Evolutionary conservation across 2,797 vertebrate species (phyloP).

Genomic region (Petrocephalus schoutedeni): DNA sequence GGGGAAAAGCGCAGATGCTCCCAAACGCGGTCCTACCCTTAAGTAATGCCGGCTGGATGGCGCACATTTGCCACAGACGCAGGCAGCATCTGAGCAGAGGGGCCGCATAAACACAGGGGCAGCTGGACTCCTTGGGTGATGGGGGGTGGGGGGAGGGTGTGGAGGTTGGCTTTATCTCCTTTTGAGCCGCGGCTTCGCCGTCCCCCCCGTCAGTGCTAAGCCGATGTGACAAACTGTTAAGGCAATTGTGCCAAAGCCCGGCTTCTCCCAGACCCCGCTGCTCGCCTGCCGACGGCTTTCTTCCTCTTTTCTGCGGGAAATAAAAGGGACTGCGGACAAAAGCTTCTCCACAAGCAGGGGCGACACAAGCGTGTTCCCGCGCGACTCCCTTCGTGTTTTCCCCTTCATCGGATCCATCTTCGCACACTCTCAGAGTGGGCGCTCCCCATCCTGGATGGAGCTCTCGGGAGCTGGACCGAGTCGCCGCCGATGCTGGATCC

Average conservation of each 20-base stretch:
- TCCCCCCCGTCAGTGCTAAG: slow-evolving; percentile 45
- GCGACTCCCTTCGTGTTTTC: background rate
- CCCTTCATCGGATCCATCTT: background rate
- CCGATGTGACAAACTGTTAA: slow-evolving; percentile 55
- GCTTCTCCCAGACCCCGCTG: slow-evolving; percentile 30
- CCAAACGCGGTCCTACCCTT: background rate
- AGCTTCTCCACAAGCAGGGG: background rate
- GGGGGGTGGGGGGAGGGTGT: background rate
- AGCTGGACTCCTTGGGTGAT: background rate
- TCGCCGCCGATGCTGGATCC: slow-evolving; percentile 15
- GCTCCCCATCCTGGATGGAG: background rate
- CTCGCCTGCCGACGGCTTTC: slow-evolving; percentile 6
- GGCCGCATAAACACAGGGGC: slow-evolving; percentile 11
- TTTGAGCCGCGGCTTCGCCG: slow-evolving; percentile 31
- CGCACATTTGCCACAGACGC: background rate
- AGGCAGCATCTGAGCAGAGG: background rate
- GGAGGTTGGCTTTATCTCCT: slow-evolving; percentile 28
- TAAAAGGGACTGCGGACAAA: slow-evolving; percentile 31
- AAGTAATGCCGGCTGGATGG: background rate
- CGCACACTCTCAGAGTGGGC: slow-evolving; percentile 1
- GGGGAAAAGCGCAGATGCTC: slow-evolving; percentile 24
- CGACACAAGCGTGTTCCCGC: slow-evolving; percentile 3
- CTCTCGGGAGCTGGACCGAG: slow-evolving; percentile 20
- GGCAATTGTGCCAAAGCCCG: slow-evolving; percentile 46
- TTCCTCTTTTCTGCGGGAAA: slow-evolving; percentile 32